Percentiles rank a stretch among this genome's conserved stretches.
Evolutionary conservation across 2,888 invertebrate species (phyloP).

Genomic region (Sussaba pulchella): DNA sequence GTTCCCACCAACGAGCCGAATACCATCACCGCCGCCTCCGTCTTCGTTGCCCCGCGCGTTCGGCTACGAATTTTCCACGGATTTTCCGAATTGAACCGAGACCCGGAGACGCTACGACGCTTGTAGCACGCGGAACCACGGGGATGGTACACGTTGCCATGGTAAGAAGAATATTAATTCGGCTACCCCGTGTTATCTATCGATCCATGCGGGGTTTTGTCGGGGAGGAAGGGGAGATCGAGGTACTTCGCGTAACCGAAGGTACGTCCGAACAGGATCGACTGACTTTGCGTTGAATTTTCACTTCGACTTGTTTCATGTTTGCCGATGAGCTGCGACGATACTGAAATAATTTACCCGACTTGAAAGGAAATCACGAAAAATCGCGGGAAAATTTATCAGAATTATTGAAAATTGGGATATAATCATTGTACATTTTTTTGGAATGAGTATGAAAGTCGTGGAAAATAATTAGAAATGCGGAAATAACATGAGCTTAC

Average conservation of each 20-base stretch:
- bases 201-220: not conserved
- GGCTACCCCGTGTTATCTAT: not conserved
- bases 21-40: not conserved
- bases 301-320: too few relatives aligned
- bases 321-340: too few relatives aligned
- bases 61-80: constrained; percentile 34
- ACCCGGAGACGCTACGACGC: constrained; percentile 11
- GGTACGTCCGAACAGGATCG: constrained; percentile 13
- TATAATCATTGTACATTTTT: too few relatives aligned
- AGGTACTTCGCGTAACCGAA: constrained; percentile 10
- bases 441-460: too few relatives aligned
- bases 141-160: constrained; percentile 2
- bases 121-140: not conserved
- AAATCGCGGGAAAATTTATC: too few relatives aligned
- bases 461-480: too few relatives aligned
- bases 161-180: constrained; percentile 55
- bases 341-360: too few relatives aligned
- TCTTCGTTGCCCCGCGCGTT: not conserved
- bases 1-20: constrained; percentile 2
- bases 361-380: not conserved
- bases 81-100: constrained; percentile 52
- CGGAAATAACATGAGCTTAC: too few relatives aligned
- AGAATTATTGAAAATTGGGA: too few relatives aligned
- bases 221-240: constrained; percentile 12
- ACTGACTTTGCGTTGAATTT: constrained; percentile 2